Evolutionary conservation across 2,113 vertebrate species (phyloP), one percentile per base, ranked within the genome.

Genomic region (Leucopsar rothschildi): DNA sequence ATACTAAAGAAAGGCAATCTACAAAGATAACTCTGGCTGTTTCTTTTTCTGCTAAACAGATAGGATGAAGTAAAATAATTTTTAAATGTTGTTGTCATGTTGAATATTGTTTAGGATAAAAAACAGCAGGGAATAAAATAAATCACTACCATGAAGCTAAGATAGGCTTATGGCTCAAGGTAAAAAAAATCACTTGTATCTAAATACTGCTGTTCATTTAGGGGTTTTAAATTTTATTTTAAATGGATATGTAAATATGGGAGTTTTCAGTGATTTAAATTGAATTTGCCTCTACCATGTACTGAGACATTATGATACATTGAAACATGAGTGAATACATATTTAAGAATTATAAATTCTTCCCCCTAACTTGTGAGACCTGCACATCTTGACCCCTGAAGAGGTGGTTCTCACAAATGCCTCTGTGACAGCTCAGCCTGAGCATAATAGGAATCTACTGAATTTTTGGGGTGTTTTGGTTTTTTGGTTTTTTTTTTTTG

Each of bases 71-170:
- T 61, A 52, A 90, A 91, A 39, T 47, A 4, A 27, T 44, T 70
- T 45, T 82, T 39, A 85, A 76, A 84, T 23, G 15, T 35, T 66
- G 10, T 45, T 66, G 52, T 57, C 35, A 28, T 86, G 18, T 88
- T 95, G 57, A 93, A 88, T 94, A 72, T 92, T 93, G 85, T 96
- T 97, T 94, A 96, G 63, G 75, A 94, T 86, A 95, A 96, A 69
- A 86, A 86, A 83, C n/a, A 66, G 12, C 44, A 95, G 52, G 49
- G 47, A 92, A 96, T n/a, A 59, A 70, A 42, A 68, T 82, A 95
- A 95, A 95, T 96, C 73, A 85, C 39, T 65, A n/a, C 39, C 61
- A 17, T 76, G 29, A 29, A 93, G 57, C 24, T 88, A 93, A 91
- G 82, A 57, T 25, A 72, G 66, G 35, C 31, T 82, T 88, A 86